phyloP scores from a whole-genome alignment of 2,888 invertebrate species.

The Drosophila longiperda region DNA sequence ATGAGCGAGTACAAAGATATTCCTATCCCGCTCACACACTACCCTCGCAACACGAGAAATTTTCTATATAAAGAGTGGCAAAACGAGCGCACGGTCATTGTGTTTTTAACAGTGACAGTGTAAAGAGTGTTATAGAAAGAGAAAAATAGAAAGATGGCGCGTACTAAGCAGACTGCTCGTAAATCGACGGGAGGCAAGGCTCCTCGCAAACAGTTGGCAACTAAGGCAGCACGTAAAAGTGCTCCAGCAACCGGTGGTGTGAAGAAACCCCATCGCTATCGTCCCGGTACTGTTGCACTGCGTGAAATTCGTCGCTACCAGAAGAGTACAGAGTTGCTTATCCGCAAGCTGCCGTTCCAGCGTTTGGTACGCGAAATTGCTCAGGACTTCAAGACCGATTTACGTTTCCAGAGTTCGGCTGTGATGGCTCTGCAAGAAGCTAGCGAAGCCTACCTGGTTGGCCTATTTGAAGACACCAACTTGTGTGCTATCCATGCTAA shows the following conservation, averaged over 20 bases:
- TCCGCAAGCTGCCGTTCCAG: conserved; percentile 32
- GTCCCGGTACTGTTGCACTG: conserved; percentile 34
- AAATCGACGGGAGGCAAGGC: conserved; percentile 41
- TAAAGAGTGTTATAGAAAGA: not conserved
- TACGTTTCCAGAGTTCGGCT: conserved; percentile 44
- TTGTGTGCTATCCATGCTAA: conserved; percentile 96
- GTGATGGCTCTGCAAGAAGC: conserved; percentile 40
- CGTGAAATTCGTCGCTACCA: conserved; percentile 39
- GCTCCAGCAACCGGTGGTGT: conserved; percentile 35
- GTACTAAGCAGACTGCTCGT: conserved; percentile 14
- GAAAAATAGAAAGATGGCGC: conserved; percentile 3
- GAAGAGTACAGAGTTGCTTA: conserved; percentile 39
- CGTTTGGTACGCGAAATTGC: conserved; percentile 36
- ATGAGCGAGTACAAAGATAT: not conserved
- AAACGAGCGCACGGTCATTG: not conserved
- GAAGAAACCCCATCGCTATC: conserved; percentile 37
- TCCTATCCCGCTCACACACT: not conserved
- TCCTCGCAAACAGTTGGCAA: conserved; percentile 45
- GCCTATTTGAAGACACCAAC: conserved; percentile 31
- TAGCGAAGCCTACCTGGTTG: conserved; percentile 34
- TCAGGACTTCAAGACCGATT: conserved; percentile 40
- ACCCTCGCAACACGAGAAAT: not conserved
- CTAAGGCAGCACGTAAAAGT: conserved; percentile 41
- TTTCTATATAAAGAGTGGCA: not conserved
- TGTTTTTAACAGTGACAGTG: conserved; percentile 3